Conservation (phyloP, 2,113 vertebrate genomes). For the Beaufortia kweichowensis region DNA sequence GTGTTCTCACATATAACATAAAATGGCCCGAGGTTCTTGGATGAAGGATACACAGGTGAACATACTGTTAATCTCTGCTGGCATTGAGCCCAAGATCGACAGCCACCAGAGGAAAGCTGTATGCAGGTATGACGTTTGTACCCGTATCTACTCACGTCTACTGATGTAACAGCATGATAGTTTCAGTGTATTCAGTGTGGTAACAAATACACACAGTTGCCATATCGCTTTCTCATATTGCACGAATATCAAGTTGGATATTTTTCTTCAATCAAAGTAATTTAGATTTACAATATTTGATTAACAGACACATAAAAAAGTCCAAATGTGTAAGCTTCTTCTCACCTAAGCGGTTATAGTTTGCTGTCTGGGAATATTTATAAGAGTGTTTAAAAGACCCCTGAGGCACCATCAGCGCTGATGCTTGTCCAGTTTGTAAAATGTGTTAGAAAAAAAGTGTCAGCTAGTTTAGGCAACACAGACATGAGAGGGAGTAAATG, state of each 20-base stretch:
- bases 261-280: too few species aligned
- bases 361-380: constrained; percentile 16
- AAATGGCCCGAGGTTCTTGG: constrained; percentile 16
- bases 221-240: too few species aligned
- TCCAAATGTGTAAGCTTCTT: constrained; percentile 28
- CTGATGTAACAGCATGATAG: too few species aligned
- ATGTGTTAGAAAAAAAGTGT: constrained; percentile 50
- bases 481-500: neutral
- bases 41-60: constrained; percentile 3
- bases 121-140: neutral
- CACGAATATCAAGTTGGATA: too few species aligned
- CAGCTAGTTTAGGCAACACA: constrained; percentile 48
- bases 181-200: too few species aligned
- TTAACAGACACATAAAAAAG: too few species aligned
- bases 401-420: neutral
- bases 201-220: too few species aligned
- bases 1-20: constrained; percentile 1
- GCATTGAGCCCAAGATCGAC: neutral
- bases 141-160: neutral
- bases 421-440: constrained; percentile 43
- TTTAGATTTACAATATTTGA: too few species aligned
- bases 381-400: constrained; percentile 20
- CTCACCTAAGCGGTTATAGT: constrained; percentile 18
- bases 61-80: constrained; percentile 15
- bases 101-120: neutral